Base-by-base conservation (phyloP, 2,113 vertebrate genomes). In the Myiopsitta monachus region DNA sequence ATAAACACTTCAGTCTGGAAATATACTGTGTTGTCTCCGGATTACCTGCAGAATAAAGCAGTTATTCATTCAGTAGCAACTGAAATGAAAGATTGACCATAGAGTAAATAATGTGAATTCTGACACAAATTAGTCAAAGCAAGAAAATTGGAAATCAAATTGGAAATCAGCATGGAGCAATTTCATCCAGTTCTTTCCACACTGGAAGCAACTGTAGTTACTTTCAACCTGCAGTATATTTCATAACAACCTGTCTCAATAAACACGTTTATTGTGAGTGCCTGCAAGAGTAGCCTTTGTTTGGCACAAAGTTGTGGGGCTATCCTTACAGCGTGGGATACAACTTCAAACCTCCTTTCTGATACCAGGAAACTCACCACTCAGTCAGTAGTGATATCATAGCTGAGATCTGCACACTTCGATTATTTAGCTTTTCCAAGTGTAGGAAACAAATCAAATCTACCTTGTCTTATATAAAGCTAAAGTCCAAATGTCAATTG, bases 281-380 rank as follows among this genome's bases (percentile, higher is more conserved):
- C 39, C 55, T 52, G 49, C 74, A 66, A 49, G 7, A 14, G 43
- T 19, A 30, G n/a, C 18, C 22, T 62, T 41, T 87, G 54, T 11
- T 31, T 81, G 46, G 27, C n/a, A 70, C 3, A 22, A 61, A 39
- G 21, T 14, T 70, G 3, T 59, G 64, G 55, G 14, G 7, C 54
- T 38, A 36, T 61, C 11, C 10, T 14, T 1, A 0, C 21, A 46
- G 13, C 0, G 0, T 26, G 28, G 43, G 38, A 54, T 21, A 11
- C 14, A 66, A 18, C 33, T 55, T 74, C 46, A 51, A 11, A 18
- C 31, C 14, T 70, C 15, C 43, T 68, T 74, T 27, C 55, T 74
- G 15, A 36, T 94, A 24, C 36, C 47, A 39, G 52, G 27, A 84
- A 91, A 68, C 26, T 4, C 18, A 18, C 47, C 1, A 1, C 24